Evolutionary conservation across 1,140 invertebrate genomes (phyloP).

Genomic region (Atta cephalotes): DNA sequence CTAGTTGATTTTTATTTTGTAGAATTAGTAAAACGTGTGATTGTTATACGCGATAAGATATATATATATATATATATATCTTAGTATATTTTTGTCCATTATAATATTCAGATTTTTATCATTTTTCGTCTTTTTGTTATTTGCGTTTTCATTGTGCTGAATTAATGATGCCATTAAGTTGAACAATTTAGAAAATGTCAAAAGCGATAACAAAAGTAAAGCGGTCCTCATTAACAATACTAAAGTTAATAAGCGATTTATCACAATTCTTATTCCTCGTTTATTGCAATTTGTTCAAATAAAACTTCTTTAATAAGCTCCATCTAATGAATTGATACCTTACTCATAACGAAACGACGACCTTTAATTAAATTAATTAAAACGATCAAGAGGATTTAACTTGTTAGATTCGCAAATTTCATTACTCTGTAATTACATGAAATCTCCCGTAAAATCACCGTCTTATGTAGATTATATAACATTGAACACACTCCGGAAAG

Average conservation of each 20-base stretch:
- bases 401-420: background rate
- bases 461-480: background rate
- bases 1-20: background rate
- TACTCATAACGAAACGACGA: background rate
- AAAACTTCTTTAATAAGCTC: background rate
- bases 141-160: background rate
- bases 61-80: no score
- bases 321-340: background rate
- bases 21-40: background rate
- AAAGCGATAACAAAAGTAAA: background rate
- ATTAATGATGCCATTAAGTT: background rate
- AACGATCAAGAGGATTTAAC: background rate
- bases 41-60: conserved; percentile 28
- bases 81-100: background rate
- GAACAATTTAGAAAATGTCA: background rate
- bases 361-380: conserved; percentile 42
- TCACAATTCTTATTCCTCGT: background rate
- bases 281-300: background rate
- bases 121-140: background rate
- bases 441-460: background rate
- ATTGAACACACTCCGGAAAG: background rate
- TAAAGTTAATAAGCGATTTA: background rate
- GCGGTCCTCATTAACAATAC: background rate
- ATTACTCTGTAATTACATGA: conserved; percentile 7
- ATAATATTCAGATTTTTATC: background rate